Base-by-base conservation (phyloP, 1,140 invertebrate genomes). In the Drosophila eugracilis region DNA sequence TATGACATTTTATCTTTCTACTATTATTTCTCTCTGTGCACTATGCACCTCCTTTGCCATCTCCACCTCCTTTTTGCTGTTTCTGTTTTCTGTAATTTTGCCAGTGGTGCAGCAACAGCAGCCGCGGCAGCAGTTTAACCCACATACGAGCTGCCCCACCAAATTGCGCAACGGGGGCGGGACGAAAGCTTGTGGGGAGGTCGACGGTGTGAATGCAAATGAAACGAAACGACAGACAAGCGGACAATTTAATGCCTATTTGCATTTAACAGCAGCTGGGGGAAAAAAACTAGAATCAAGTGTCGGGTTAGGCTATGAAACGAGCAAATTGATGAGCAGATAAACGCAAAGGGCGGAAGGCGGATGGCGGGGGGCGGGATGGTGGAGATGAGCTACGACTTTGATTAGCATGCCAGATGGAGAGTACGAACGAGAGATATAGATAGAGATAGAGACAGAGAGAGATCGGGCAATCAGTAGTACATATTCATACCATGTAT, bases 231-330 rank as follows among this genome's bases (percentile, higher is more conserved):
- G 75, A 86, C 77, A 86, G 71, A 83, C 74, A 88, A 60, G 62
- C 78, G 58, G 65, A 81, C 78, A 86, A 78, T 83, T 86, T 88
- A 86, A 88, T 86, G 78, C 70, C 81, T 63, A 83, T 86, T 86
- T 86, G 75, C 75, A 88, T 86, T 83, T 78, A 66, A 83, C 65
- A 78, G 58, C 78, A 74, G 59, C 79, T 80, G 48, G 54, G 15
- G 28, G n/a, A 39, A 17, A 39, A 78, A 79, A 75, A 76, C 52
- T 75, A 83, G 74, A 88, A 85, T 88, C 81, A 88, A 74, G 74
- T 77, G 83, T 88, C 73, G 74, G 78, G 54, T 66, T 62, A 60
- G 60, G 17, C 49, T 54, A 66, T 66, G 72, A 79, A 67, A 76
- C 71, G 75, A 75, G 76, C 72, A 60, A 81, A 75, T 86, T 59